Conservation (phyloP, 2,113 vertebrate species). For the Colistium nudipinnis region DNA sequence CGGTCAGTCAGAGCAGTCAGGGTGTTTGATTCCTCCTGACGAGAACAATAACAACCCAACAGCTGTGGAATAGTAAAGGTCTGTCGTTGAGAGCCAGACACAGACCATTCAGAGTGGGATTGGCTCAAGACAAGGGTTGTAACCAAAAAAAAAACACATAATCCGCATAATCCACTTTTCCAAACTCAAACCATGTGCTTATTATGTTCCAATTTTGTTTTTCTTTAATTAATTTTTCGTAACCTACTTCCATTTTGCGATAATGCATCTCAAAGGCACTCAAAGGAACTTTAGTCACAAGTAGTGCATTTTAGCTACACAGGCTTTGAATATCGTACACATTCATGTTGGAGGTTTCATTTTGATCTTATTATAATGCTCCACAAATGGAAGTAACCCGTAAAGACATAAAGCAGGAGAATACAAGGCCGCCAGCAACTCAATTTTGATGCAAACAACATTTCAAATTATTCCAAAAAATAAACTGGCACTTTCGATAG, state of each 20-base stretch:
- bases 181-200: neutral
- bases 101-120: slow-evolving; percentile 1
- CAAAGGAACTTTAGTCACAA: neutral
- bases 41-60: slow-evolving; percentile 15
- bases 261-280: neutral
- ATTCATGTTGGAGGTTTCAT: neutral
- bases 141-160: neutral
- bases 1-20: slow-evolving; percentile 1
- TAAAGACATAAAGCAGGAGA: neutral
- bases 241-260: neutral
- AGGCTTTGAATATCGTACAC: neutral
- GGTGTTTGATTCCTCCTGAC: slow-evolving; percentile 39
- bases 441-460: neutral
- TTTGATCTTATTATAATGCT: neutral
- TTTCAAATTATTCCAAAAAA: neutral
- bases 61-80: neutral
- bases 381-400: neutral
- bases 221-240: neutral
- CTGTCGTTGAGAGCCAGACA: neutral
- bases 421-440: neutral
- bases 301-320: neutral
- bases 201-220: neutral
- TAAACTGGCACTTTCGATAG: neutral
- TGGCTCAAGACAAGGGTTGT: no score
- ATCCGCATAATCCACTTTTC: neutral